Conservation (phyloP, 1,140 invertebrate genomes). For the Leucophenga varia region DNA sequence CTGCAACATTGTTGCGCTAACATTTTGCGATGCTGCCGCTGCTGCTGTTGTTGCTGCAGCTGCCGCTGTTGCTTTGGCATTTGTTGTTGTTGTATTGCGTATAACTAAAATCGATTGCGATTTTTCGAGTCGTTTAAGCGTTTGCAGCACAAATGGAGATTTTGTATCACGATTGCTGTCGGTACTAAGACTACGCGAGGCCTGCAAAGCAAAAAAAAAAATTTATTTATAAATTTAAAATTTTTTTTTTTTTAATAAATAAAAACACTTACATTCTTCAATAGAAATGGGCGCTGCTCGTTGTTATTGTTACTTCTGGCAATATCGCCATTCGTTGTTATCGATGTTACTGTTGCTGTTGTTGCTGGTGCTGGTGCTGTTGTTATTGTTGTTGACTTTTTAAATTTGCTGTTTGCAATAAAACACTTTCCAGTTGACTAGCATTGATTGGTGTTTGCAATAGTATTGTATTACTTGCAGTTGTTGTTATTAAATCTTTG, state of each 20-base stretch:
- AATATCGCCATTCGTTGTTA: slow-evolving; percentile 6
- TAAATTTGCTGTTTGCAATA: slow-evolving; percentile 18
- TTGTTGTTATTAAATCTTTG: slow-evolving; percentile 26
- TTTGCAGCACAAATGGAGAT: slow-evolving; percentile 53
- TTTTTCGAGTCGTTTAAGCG: slow-evolving; percentile 52
- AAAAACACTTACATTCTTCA: slow-evolving; percentile 43
- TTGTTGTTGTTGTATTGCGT: slow-evolving; percentile 38
- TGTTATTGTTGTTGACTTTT: slow-evolving; percentile 15
- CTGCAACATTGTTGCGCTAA: slow-evolving; percentile 10
- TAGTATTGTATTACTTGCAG: slow-evolving; percentile 37
- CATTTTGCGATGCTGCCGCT: slow-evolving; percentile 6
- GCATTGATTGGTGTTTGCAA: slow-evolving; percentile 55
- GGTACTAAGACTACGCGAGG: slow-evolving; percentile 40
- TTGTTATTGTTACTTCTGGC: slow-evolving; percentile 3
- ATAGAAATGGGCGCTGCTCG: slow-evolving; percentile 43
- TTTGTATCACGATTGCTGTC: slow-evolving; percentile 42
- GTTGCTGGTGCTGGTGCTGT: slow-evolving; percentile 17
- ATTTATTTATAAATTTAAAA: not conserved
- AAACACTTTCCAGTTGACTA: slow-evolving; percentile 49
- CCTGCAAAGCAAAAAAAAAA: slow-evolving; percentile 20
- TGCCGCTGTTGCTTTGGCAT: slow-evolving; percentile 2
- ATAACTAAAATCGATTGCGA: slow-evolving; percentile 54
- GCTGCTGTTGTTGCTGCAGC: slow-evolving; percentile 9
- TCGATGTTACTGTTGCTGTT: slow-evolving; percentile 1
- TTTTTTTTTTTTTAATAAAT: no score